Evolutionary conservation across 2,113 vertebrate species (phyloP).

Genomic region (Cyrtonyx montezumae): DNA sequence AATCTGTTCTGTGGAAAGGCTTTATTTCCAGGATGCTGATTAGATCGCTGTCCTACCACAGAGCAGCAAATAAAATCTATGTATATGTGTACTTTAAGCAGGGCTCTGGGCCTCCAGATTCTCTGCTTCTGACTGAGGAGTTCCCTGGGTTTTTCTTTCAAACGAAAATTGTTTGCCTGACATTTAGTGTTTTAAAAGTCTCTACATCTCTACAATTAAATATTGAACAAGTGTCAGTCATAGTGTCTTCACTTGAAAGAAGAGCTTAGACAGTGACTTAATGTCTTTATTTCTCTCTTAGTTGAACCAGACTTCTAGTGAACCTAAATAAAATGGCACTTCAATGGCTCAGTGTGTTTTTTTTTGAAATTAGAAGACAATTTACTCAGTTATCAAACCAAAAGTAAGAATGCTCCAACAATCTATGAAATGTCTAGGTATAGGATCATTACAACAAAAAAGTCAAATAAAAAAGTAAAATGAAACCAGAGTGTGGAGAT

Average conservation of each 20-base stretch:
- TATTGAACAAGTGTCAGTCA: background rate
- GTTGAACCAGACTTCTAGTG: background rate
- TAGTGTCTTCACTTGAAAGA: background rate
- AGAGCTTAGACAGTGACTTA: background rate
- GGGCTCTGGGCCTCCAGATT: background rate
- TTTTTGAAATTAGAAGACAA: background rate
- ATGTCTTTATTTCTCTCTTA: background rate
- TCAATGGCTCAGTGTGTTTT: accelerated
- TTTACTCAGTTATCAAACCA: background rate
- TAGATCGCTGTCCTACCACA: background rate
- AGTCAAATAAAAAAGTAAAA: background rate
- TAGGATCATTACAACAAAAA: background rate
- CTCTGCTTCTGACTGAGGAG: background rate
- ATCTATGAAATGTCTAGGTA: background rate
- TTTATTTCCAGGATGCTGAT: background rate
- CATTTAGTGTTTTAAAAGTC: background rate
- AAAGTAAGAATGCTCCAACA: background rate
- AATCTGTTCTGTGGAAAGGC: background rate
- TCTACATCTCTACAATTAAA: background rate
- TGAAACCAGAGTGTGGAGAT: accelerated
- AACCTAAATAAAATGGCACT: background rate
- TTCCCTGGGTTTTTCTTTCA: background rate
- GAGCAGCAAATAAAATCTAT: background rate
- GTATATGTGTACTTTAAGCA: background rate
- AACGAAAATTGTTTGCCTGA: background rate